A percentile compares a stretch with the other conserved stretches of the same genome.
Evolutionary conservation across 2,888 invertebrate species (phyloP).

Genomic region (Diarsia rubi): DNA sequence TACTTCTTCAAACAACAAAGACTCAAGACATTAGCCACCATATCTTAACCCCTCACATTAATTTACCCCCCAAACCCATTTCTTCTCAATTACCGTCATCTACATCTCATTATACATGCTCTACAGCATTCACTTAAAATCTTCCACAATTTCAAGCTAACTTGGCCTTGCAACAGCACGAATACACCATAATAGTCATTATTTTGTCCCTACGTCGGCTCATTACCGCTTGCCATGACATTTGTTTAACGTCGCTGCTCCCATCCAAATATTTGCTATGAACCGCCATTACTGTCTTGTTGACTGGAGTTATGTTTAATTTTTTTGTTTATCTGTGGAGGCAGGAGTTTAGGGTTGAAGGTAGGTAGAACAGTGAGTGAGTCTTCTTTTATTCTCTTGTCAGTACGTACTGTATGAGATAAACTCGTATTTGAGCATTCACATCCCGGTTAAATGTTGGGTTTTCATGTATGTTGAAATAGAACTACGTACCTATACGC

Average conservation of each 20-base stretch:
- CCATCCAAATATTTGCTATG: constrained; percentile 62
- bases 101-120: constrained; percentile 31
- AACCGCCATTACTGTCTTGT: constrained; percentile 51
- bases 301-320: constrained; percentile 34
- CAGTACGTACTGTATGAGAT: too few species aligned
- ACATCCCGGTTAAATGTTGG: not conserved
- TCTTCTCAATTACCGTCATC: constrained; percentile 32
- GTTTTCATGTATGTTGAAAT: too few species aligned
- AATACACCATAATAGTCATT: constrained; percentile 61
- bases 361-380: not conserved
- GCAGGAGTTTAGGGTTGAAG: not conserved
- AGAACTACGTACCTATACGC: too few species aligned
- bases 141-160: constrained; percentile 30
- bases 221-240: constrained; percentile 62
- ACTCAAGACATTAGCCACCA: not conserved
- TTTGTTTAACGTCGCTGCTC: constrained; percentile 60
- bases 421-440: not conserved
- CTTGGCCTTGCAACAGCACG: constrained; percentile 53
- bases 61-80: constrained; percentile 2
- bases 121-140: constrained; percentile 25
- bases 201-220: constrained; percentile 51
- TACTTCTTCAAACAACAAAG: not conserved
- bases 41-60: not conserved
- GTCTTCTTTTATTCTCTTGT: not conserved
- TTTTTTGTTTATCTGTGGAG: constrained; percentile 40